phyloP scores from a whole-genome alignment of 2,797 vertebrate species.

The Notoglanidium macrostoma region DNA sequence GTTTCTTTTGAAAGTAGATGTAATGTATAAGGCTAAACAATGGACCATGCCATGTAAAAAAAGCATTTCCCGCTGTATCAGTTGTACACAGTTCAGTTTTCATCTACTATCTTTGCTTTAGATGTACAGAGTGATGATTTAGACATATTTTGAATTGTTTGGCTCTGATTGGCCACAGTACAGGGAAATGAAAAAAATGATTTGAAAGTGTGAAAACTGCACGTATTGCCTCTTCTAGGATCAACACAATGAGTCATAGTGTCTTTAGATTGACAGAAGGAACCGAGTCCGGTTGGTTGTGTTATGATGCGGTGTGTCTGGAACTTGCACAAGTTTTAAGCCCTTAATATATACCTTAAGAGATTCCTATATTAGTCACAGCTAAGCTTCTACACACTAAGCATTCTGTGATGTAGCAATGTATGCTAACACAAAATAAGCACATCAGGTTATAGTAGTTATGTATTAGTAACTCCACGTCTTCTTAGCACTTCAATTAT shows the following conservation, averaged over 20 bases:
- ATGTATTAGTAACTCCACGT: not conserved
- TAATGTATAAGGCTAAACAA: not conserved
- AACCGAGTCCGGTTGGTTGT: not conserved
- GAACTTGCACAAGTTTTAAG: not conserved
- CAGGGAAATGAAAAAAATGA: not conserved
- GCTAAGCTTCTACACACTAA: not conserved
- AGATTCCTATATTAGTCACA: slow-evolving; percentile 2
- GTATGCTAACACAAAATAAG: not conserved
- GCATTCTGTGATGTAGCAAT: not conserved
- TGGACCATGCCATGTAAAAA: not conserved
- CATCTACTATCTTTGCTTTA: not conserved
- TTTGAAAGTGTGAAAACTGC: not conserved
- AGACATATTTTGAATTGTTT: not conserved
- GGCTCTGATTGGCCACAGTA: not conserved
- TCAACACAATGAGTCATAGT: not conserved
- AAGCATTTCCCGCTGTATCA: not conserved
- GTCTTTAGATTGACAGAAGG: not conserved
- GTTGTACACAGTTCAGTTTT: not conserved
- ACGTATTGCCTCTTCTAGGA: not conserved
- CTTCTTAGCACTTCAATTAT: not conserved
- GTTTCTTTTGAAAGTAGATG: not conserved
- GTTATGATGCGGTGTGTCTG: slow-evolving; percentile 4
- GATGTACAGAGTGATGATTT: not conserved
- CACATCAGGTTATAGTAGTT: not conserved
- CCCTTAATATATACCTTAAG: not conserved